Percentiles rank a stretch among this genome's conserved stretches.
phyloP scores from a whole-genome alignment of 2,888 invertebrate species.

The Rotaria magnacalcarata region DNA sequence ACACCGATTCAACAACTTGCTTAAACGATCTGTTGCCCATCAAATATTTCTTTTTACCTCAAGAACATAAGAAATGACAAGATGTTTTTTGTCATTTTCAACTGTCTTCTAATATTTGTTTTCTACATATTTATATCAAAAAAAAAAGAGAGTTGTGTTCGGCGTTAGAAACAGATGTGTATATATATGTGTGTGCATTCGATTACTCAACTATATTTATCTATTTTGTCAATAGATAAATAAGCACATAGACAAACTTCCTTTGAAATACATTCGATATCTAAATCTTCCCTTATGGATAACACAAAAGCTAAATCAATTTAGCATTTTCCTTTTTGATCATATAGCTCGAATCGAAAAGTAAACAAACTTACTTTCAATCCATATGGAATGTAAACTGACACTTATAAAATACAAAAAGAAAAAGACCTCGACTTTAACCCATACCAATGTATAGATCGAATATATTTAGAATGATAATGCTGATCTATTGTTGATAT shows the following conservation, averaged over 20 bases:
- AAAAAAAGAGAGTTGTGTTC: neutral
- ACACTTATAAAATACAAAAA: neutral
- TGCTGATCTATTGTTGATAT: conserved; percentile 22
- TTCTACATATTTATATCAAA: conserved; percentile 11
- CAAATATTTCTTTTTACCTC: neutral
- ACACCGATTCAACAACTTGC: neutral
- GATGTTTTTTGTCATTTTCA: neutral
- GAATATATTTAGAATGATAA: neutral
- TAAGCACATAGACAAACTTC: neutral
- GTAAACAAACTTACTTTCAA: neutral
- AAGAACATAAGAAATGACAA: neutral
- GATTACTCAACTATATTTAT: conserved; percentile 14
- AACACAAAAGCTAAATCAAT: neutral
- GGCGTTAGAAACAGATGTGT: neutral
- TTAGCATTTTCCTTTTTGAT: neutral
- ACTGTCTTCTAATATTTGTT: neutral
- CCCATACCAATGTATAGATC: too few species aligned
- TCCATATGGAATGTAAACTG: neutral
- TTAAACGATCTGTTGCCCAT: neutral
- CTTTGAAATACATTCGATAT: neutral
- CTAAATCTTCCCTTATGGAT: neutral
- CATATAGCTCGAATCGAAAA: neutral
- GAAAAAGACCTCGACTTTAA: neutral
- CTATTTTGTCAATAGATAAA: conserved; percentile 15
- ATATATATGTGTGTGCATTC: neutral